Base-by-base conservation (phyloP, 2,113 vertebrate species). In the Grallaria varia region DNA sequence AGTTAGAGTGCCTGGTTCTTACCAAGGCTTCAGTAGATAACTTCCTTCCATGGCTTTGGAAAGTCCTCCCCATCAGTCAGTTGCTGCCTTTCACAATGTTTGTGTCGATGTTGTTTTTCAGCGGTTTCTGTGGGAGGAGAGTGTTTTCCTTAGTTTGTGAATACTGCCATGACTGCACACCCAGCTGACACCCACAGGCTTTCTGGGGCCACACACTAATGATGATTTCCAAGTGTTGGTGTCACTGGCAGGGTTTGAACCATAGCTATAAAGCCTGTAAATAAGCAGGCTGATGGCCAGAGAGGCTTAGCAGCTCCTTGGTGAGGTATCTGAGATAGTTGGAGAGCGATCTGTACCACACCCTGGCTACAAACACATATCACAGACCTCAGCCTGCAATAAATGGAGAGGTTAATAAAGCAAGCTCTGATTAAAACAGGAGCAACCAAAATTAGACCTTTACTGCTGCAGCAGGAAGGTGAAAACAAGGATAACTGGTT, bases 11-110 rank as follows among this genome's bases (percentile, higher is more conserved):
- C 71, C 80, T 83, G 67, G 62, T 25, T 85, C 28, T 85, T 64
- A 45, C 59, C 2, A 4, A 49, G 53, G 67, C 72, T 73, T 73
- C 47, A n/a, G 42, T 8, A 73, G 62, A 31, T 44, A 66, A 53
- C 40, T 52, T 79, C 60, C 49, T 93, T 55, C 25, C 33, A 9
- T 31, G 40, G 53, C 77, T 90, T 58, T 49, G 20, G 27, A 69
- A 79, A 62, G 27, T 18, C 60, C 11, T 2, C 17, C 56, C 19
- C 0, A 0, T 53, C 39, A 47, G 21, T 1, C 2, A 0, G 50
- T 47, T 50, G 37, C 63, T 77, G 55, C 67, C 24, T 93, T 84
- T 88, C 79, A 74, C 31, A 25, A 1, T 30, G 9, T 62, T 66
- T 5, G 3, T 14, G 33, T 8, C 44, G 72, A 80, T 42, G 35